A percentile compares a stretch with the other conserved stretches of the same genome.
Evolutionary conservation across 2,888 invertebrate genomes (phyloP).

Genomic region (Mylabris sibirica): DNA sequence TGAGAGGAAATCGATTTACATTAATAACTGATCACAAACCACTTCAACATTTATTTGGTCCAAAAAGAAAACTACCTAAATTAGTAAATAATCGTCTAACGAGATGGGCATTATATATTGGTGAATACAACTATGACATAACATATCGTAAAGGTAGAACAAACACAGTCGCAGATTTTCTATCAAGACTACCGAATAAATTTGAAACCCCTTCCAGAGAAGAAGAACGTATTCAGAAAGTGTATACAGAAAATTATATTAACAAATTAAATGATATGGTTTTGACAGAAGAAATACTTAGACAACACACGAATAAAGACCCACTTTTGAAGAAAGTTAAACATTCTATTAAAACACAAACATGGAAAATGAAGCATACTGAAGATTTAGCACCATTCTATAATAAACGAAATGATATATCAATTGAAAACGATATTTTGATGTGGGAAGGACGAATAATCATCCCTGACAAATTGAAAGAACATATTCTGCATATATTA

Average conservation of each 20-base stretch:
- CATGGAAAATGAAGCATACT: no score
- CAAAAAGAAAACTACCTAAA: slow-evolving; percentile 22
- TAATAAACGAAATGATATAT: no score
- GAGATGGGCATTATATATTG: slow-evolving; percentile 21
- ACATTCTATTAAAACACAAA: neutral
- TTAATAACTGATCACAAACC: slow-evolving; percentile 30
- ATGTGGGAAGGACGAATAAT: no score
- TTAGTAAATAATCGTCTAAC: slow-evolving; percentile 18
- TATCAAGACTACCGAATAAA: neutral
- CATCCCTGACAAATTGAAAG: no score
- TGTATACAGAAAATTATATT: neutral
- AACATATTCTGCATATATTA: no score
- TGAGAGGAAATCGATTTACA: neutral
- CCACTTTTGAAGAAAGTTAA: neutral
- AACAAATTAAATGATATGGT: neutral
- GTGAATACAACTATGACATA: slow-evolving; percentile 27
- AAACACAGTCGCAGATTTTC: neutral
- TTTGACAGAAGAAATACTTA: neutral
- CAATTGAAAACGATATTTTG: no score
- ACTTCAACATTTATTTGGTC: slow-evolving; percentile 21
- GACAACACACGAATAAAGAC: neutral
- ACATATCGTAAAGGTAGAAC: neutral
- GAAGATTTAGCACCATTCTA: no score
- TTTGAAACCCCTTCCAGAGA: neutral
- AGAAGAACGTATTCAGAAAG: neutral